Evolutionary conservation across 1,140 invertebrate genomes (phyloP).

Genomic region (Parapsyche elsis): DNA sequence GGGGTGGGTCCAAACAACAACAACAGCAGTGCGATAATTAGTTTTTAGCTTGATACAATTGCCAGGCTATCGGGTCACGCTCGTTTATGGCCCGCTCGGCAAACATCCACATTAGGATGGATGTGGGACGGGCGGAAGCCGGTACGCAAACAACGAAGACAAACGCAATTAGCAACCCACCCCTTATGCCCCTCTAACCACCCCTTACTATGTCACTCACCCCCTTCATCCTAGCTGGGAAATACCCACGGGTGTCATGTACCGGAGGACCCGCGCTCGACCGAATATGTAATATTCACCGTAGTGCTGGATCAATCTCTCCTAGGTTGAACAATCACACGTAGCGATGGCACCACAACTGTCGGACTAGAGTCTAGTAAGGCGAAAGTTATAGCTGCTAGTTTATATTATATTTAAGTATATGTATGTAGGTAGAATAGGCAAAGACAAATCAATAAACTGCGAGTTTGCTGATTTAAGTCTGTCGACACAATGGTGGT

Average conservation of each 20-base stretch:
- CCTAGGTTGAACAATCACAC: not conserved
- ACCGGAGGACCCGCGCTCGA: not conserved
- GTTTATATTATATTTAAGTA: too few species aligned
- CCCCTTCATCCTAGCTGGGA: not conserved
- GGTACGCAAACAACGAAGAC: constrained; percentile 44
- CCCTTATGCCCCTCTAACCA: constrained; percentile 1
- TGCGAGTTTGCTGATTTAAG: too few species aligned
- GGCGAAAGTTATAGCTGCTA: too few species aligned
- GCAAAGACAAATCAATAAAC: too few species aligned
- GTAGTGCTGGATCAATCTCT: not conserved
- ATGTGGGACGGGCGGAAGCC: constrained; percentile 10
- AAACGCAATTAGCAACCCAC: constrained; percentile 42
- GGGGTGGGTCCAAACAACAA: not conserved
- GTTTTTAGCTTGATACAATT: constrained; percentile 44
- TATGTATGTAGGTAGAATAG: too few species aligned
- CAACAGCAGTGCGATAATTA: constrained; percentile 36
- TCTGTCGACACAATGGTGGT: too few species aligned
- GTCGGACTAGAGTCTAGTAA: too few species aligned
- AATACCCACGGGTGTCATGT: not conserved
- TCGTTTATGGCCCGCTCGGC: constrained; percentile 34
- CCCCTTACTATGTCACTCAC: not conserved
- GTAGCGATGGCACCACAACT: not conserved
- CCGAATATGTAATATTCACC: not conserved
- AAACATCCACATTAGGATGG: constrained; percentile 47
- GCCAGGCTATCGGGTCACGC: constrained; percentile 28